Percentiles rank a stretch among this genome's conserved stretches.
Evolutionary conservation across 2,888 invertebrate genomes (phyloP).

Genomic region (Portevinia maculata): DNA sequence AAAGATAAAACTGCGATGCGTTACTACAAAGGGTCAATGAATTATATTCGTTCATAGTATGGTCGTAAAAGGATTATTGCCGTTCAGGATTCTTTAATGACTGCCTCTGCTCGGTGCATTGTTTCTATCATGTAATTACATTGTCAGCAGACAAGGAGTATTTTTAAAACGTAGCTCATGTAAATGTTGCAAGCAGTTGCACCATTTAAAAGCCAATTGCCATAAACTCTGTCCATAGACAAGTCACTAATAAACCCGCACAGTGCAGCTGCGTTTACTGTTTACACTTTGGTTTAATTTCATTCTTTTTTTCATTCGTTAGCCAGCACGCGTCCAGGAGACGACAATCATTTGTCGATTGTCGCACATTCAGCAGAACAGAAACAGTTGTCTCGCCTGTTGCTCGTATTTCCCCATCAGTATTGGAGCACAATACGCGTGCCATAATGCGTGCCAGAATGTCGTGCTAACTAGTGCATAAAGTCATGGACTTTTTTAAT

Average conservation of each 20-base stretch:
- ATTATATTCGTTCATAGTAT: constrained; percentile 62
- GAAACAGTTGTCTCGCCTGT: constrained; percentile 6
- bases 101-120: constrained; percentile 28
- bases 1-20: constrained; percentile 30
- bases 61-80: constrained; percentile 42
- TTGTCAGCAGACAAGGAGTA: constrained; percentile 34
- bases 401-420: constrained; percentile 47
- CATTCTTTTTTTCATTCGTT: neutral
- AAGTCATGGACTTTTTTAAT: constrained; percentile 68
- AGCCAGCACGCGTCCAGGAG: constrained; percentile 61
- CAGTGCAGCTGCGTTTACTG: constrained; percentile 62
- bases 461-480: constrained; percentile 69
- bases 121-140: constrained; percentile 34
- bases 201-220: constrained; percentile 57
- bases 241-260: constrained; percentile 52
- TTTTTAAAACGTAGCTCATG: constrained; percentile 38
- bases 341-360: constrained; percentile 63
- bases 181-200: constrained; percentile 55
- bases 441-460: constrained; percentile 72
- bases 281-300: constrained; percentile 13
- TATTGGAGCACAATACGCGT: constrained; percentile 54
- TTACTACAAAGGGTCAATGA: constrained; percentile 21
- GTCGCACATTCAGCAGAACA: constrained; percentile 38
- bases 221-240: constrained; percentile 70
- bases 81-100: constrained; percentile 48